Conservation (phyloP, 2,888 invertebrate genomes). For the Yponomeuta evonymella region DNA sequence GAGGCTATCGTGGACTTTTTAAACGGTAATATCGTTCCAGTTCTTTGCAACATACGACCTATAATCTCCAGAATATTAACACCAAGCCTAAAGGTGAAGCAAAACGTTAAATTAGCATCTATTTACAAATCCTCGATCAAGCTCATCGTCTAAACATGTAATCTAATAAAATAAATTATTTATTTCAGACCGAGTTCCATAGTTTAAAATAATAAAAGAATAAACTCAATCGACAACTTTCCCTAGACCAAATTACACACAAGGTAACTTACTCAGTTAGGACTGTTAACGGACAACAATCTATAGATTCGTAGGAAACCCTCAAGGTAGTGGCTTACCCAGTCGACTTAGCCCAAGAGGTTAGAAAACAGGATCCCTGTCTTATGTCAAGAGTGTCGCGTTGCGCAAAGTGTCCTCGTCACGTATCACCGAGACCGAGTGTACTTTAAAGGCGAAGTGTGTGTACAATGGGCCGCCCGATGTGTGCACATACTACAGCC, state of each 20-base stretch:
- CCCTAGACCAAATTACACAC: too few relatives aligned
- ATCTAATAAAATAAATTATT: too few relatives aligned
- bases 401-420: constrained; percentile 16
- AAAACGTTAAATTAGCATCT: too few relatives aligned
- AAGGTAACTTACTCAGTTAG: too few relatives aligned
- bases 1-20: neutral
- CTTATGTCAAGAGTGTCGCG: constrained; percentile 2
- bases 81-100: too few relatives aligned
- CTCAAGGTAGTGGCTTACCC: neutral
- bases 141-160: too few relatives aligned
- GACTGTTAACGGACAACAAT: neutral
- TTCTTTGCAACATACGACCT: neutral
- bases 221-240: too few relatives aligned
- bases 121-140: too few relatives aligned
- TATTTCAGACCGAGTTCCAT: too few relatives aligned
- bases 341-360: neutral
- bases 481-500: constrained; percentile 11
- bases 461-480: constrained; percentile 13
- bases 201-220: too few relatives aligned
- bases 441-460: constrained; percentile 17
- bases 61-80: too few relatives aligned
- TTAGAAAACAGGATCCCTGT: constrained; percentile 1
- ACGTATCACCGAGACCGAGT: constrained; percentile 4
- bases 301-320: neutral
- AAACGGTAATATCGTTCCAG: neutral